Evolutionary conservation across 2,888 invertebrate species (phyloP).

Genomic region (Galerucella calmariensis): DNA sequence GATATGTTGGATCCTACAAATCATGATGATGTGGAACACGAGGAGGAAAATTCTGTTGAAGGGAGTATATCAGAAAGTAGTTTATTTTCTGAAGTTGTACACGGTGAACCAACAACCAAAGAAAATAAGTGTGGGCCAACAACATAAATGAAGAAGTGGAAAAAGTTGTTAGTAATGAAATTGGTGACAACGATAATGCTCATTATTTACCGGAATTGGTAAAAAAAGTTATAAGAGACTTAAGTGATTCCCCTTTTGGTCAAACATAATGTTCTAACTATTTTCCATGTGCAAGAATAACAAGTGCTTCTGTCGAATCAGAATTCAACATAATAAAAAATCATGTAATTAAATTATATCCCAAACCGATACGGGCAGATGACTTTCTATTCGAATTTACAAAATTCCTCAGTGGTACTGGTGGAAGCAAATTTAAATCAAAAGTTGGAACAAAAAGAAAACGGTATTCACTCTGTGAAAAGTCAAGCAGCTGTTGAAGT

Average conservation of each 20-base stretch:
- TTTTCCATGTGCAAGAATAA: neutral
- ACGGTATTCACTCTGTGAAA: neutral
- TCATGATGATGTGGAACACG: conserved; percentile 9
- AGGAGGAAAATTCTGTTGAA: neutral
- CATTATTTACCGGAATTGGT: conserved; percentile 13
- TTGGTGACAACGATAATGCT: conserved; percentile 18
- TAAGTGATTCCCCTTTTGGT: conserved; percentile 8
- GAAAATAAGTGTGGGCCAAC: neutral
- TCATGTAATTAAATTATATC: conserved; percentile 17
- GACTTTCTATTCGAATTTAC: neutral
- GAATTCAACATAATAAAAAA: conserved; percentile 18
- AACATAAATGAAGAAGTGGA: neutral
- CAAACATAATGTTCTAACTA: neutral
- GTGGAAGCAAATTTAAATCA: neutral
- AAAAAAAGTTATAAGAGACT: neutral
- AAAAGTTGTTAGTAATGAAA: conserved; percentile 1
- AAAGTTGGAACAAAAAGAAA: neutral
- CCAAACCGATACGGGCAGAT: conserved; percentile 10
- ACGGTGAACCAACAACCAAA: neutral
- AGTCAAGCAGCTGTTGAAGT: neutral
- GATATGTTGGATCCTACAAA: neutral
- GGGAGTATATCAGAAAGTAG: neutral
- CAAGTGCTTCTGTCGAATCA: conserved; percentile 9
- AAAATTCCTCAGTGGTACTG: conserved; percentile 7
- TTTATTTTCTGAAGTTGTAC: neutral